A percentile compares a stretch with the other conserved stretches of the same genome.
phyloP scores from a whole-genome alignment of 2,888 invertebrate genomes.

The Ischnura elegans region DNA sequence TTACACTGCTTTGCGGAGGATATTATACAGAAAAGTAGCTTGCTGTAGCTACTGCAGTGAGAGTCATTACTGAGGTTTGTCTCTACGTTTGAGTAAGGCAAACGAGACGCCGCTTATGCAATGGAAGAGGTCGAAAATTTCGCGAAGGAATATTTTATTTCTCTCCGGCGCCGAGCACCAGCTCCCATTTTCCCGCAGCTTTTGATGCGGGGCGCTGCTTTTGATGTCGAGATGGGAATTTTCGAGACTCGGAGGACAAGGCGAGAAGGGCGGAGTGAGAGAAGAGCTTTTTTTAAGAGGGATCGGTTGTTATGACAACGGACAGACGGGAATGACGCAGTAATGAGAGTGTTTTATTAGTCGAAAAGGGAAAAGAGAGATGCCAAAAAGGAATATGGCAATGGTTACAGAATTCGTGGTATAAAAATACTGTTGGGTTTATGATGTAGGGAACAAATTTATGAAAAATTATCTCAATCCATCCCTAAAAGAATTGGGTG shows the following conservation, averaged over 20 bases:
- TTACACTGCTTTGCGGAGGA: too few relatives aligned
- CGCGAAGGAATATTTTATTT: constrained; percentile 25
- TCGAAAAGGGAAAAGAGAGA: neutral
- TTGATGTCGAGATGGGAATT: neutral
- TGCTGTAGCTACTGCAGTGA: too few relatives aligned
- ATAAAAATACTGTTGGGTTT: neutral
- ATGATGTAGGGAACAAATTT: too few relatives aligned
- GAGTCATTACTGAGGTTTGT: too few relatives aligned
- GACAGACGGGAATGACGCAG: neutral
- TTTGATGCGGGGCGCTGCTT: neutral
- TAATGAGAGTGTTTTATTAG: constrained; percentile 20
- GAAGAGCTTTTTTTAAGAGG: neutral
- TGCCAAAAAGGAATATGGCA: neutral
- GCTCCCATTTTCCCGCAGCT: neutral
- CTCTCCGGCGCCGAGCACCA: too few relatives aligned
- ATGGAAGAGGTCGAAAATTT: neutral
- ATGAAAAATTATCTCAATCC: too few relatives aligned
- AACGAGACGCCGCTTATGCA: neutral
- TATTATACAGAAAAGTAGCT: too few relatives aligned
- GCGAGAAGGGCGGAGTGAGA: neutral
- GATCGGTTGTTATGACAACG: constrained; percentile 38
- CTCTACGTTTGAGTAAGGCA: neutral
- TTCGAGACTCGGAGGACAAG: neutral
- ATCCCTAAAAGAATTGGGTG: too few relatives aligned
- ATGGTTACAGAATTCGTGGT: neutral